phyloP scores from a whole-genome alignment of 2,888 invertebrate genomes.

The Scelioninae gen. 2 region DNA sequence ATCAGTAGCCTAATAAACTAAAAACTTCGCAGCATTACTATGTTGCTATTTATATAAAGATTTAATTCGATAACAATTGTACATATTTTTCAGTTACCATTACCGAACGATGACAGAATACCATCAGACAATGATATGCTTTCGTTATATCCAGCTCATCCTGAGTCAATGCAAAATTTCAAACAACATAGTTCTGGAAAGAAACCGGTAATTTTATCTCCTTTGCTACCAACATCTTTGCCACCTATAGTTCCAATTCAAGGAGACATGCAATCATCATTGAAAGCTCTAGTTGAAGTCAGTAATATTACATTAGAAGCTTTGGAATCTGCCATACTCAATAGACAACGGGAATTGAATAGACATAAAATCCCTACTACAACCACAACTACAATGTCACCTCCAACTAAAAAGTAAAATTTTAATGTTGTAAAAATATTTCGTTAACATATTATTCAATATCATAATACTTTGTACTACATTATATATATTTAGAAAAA shows the following conservation, averaged over 20 bases:
- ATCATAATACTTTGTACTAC: no score
- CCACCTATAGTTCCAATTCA: conserved; percentile 70
- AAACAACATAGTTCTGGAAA: conserved; percentile 66
- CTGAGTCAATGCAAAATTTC: conserved; percentile 60
- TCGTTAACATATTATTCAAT: no score
- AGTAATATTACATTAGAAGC: conserved; percentile 88
- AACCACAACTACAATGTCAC: conserved; percentile 74
- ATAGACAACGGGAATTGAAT: conserved; percentile 83
- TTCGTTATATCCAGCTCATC: conserved; percentile 67
- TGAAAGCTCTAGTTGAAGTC: conserved; percentile 79
- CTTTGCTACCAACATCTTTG: conserved; percentile 53
- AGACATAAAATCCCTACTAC: conserved; percentile 77
- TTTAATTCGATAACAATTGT: background rate
- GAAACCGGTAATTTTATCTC: conserved; percentile 61
- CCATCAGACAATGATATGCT: conserved; percentile 71
- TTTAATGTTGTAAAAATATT: no score
- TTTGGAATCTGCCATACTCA: conserved; percentile 84
- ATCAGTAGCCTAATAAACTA: background rate
- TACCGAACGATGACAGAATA: conserved; percentile 70
- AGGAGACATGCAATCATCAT: conserved; percentile 75
- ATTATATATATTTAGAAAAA: no score
- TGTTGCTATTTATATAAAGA: no score
- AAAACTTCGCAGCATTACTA: no score
- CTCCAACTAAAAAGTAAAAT: conserved; percentile 70
- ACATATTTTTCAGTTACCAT: conserved; percentile 64